Evolutionary conservation across 2,113 vertebrate species (phyloP).

Genomic region (Pelmatolapia mariae): DNA sequence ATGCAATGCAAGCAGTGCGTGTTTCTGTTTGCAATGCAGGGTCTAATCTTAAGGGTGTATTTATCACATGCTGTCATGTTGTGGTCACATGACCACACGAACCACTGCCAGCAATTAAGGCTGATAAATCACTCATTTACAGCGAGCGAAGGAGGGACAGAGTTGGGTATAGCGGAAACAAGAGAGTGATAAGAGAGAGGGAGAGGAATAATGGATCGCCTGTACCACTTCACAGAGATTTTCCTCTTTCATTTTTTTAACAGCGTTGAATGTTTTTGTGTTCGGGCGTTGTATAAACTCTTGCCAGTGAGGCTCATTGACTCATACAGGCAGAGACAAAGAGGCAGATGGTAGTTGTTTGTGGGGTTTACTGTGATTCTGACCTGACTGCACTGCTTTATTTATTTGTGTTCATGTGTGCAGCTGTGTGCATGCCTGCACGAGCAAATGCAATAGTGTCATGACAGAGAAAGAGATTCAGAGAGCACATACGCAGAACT

Average conservation of each 20-base stretch:
- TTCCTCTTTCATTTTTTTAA: conserved; percentile 19
- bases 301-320: conserved; percentile 51
- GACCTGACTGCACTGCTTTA: conserved; percentile 51
- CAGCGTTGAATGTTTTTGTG: conserved; percentile 32
- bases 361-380: conserved; percentile 56
- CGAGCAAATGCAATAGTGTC: conserved; percentile 42
- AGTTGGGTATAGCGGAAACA: conserved; percentile 15
- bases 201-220: conserved; percentile 34
- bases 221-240: conserved; percentile 24
- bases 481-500: not conserved
- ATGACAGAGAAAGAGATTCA: conserved; percentile 22
- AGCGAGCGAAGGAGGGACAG: conserved; percentile 48
- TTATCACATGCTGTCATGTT: conserved; percentile 65
- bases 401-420: conserved; percentile 32
- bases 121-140: conserved; percentile 72
- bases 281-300: conserved; percentile 47
- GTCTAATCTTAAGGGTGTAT: conserved; percentile 56
- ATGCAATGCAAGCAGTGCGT: not conserved
- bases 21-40: conserved; percentile 43
- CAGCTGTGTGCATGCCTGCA: conserved; percentile 8
- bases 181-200: conserved; percentile 29
- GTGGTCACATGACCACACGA: conserved; percentile 63
- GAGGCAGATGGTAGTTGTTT: conserved; percentile 58
- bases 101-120: conserved; percentile 66
- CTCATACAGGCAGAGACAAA: conserved; percentile 41